Base-by-base conservation (phyloP, 2,113 vertebrate genomes). In the Bostrychus sinensis region DNA sequence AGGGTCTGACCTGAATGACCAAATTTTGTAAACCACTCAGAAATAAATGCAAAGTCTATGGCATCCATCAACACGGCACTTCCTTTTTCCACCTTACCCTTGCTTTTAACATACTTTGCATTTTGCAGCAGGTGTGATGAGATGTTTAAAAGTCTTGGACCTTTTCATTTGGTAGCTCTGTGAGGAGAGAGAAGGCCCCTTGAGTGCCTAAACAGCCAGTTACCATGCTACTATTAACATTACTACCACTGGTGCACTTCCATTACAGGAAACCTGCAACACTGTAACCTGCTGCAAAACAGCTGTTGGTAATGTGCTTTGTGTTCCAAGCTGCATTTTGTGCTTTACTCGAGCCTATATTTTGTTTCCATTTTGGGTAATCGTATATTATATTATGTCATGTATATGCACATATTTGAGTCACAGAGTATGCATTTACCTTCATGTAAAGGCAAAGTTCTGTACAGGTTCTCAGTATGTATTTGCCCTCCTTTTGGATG, bases 101-200 rank as follows among this genome's bases (percentile, higher is more conserved):
- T 53, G 19, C 69, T 70, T 42, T 70, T 71, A 59, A 69, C 77
- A 81, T 70, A 78, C 62, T 72, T 74, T 36, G 26, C 13, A 22
- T 42, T 46, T 37, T 17, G 55, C 26, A 58, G 68, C 84, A 86
- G 84, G 65, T 86, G 86, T 85, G 77, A 66, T 32, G 70, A 61
- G 63, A 23, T 19, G 1, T 75, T 75, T 64, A 75, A 83, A 79
- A 75, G 53, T 36, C 42, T 54, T 46, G 53, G 23, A 48, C 73
- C 81, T 80, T 88, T 81, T 88, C 80, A 86, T 88, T 83, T 79
- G 16, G 64, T 23, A 13, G 28, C 20, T 36, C 43, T 16, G 51
- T 30, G 62, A 50, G 34, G 54, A 83, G 56, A 70, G 67, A 60
- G 36, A 51, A 56, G 63, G 8, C 37, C 2, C 4, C 60, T 2